These are phyloP conservation scores for Ardeotis arabs DNA, from an alignment of 2,113 vertebrate species.

Conservation along the genomic window DNA sequence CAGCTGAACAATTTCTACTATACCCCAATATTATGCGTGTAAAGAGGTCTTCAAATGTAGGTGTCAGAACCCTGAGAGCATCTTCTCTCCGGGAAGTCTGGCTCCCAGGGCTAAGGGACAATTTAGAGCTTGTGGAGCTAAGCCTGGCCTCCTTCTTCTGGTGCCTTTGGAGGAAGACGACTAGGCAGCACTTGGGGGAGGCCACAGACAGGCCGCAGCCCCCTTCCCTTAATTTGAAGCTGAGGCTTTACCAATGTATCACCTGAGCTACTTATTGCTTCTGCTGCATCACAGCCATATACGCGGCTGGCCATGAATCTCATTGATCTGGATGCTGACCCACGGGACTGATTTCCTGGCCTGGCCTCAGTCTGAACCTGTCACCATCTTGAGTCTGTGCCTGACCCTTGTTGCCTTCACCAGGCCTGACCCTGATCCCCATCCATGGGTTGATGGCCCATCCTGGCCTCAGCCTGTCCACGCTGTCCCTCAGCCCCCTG, in stretches of 20 bases:
- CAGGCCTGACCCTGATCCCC: not conserved
- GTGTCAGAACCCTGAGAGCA: not conserved
- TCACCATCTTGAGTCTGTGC: not conserved
- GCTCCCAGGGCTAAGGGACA: not conserved
- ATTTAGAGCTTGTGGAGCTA: not conserved
- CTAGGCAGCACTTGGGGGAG: too few species aligned
- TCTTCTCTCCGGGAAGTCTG: not conserved
- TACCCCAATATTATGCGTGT: not conserved
- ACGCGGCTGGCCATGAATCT: not conserved
- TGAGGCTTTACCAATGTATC: not conserved
- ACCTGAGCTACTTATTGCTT: not conserved
- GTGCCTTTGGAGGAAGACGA: not conserved
- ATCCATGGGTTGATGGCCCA: not conserved
- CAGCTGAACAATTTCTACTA: not conserved
- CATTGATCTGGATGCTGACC: accelerated
- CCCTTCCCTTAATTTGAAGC: not conserved
- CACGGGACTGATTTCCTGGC: not conserved
- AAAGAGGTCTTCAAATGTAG: not conserved
- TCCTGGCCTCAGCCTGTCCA: not conserved
- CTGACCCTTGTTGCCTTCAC: not conserved
- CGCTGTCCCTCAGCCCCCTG: too few species aligned
- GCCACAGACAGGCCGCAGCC: not conserved
- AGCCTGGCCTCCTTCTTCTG: not conserved
- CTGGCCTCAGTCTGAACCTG: not conserved
- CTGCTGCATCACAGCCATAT: not conserved